phyloP scores from a whole-genome alignment of 2,888 invertebrate genomes.

The Luffia ferchaultella region DNA sequence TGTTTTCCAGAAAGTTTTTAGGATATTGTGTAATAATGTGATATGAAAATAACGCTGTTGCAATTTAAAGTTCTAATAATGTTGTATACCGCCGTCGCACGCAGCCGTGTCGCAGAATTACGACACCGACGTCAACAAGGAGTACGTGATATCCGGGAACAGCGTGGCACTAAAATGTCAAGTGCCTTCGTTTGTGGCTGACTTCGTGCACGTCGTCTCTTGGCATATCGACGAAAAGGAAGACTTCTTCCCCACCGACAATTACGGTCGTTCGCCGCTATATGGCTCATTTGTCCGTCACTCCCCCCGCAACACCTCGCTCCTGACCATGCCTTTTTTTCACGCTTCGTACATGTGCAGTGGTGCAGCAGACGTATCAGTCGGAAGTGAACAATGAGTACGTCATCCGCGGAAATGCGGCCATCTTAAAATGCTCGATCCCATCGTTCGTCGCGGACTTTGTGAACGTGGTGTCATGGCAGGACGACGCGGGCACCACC shows the following conservation, averaged over 20 bases:
- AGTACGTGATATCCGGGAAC: conserved; percentile 84
- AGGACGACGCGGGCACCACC: conserved; percentile 76
- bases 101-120: conserved; percentile 83
- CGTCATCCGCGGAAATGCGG: conserved; percentile 89
- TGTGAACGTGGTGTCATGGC: conserved; percentile 87
- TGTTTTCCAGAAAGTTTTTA: too few relatives aligned
- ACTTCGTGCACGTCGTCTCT: conserved; percentile 82
- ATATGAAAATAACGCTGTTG: too few relatives aligned
- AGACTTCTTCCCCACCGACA: conserved; percentile 71
- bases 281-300: neutral
- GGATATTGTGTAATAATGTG: too few relatives aligned
- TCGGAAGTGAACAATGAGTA: conserved; percentile 93
- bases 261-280: conserved; percentile 59
- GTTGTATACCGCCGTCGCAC: too few relatives aligned
- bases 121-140: conserved; percentile 86
- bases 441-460: conserved; percentile 95
- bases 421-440: conserved; percentile 87
- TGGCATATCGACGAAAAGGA: conserved; percentile 83
- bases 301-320: neutral
- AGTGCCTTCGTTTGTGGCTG: conserved; percentile 86
- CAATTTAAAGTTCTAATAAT: too few relatives aligned
- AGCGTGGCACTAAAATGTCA: conserved; percentile 83
- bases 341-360: conserved; percentile 47
- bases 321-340: neutral
- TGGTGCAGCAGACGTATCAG: conserved; percentile 90